These are phyloP conservation scores for Bugula neritina DNA, from an alignment of 2,888 invertebrate genomes.

Conservation along the genomic window DNA sequence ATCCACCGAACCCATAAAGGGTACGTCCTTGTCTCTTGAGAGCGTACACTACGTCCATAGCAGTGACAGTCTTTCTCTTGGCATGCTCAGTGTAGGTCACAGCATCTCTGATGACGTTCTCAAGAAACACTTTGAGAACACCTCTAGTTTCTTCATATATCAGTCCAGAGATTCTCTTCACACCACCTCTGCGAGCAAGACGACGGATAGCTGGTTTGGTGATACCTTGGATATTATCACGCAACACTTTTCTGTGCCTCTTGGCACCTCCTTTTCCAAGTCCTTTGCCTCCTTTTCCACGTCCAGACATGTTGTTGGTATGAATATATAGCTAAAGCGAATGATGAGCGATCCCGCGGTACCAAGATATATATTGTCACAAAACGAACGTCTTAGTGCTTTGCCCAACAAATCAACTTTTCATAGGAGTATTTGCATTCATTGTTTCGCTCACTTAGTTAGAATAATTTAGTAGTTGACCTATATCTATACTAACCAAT, in stretches of 20 bases:
- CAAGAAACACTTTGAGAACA: conserved; percentile 70
- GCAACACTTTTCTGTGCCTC: conserved; percentile 33
- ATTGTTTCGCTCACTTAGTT: not conserved
- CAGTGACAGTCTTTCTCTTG: conserved; percentile 78
- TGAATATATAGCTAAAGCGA: not conserved
- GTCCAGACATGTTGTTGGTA: conserved; percentile 63
- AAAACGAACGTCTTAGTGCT: not conserved
- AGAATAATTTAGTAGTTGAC: not conserved
- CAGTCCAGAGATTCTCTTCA: conserved; percentile 63
- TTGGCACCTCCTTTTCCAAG: conserved; percentile 47
- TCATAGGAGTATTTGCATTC: no score
- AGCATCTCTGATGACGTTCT: conserved; percentile 73
- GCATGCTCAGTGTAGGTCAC: conserved; percentile 79
- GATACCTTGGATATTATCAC: conserved; percentile 34
- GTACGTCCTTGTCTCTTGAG: conserved; percentile 74
- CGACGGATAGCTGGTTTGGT: conserved; percentile 33
- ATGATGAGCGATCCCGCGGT: no score
- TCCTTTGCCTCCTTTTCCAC: conserved; percentile 73
- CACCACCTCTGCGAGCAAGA: conserved; percentile 35
- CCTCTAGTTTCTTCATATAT: conserved; percentile 74
- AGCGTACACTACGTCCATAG: conserved; percentile 79
- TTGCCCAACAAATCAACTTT: no score
- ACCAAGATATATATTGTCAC: no score
- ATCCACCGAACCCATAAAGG: conserved; percentile 72
- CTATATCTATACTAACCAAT: not conserved